Conservation (phyloP, 2,113 vertebrate species). For the Calidris pygmaea region DNA sequence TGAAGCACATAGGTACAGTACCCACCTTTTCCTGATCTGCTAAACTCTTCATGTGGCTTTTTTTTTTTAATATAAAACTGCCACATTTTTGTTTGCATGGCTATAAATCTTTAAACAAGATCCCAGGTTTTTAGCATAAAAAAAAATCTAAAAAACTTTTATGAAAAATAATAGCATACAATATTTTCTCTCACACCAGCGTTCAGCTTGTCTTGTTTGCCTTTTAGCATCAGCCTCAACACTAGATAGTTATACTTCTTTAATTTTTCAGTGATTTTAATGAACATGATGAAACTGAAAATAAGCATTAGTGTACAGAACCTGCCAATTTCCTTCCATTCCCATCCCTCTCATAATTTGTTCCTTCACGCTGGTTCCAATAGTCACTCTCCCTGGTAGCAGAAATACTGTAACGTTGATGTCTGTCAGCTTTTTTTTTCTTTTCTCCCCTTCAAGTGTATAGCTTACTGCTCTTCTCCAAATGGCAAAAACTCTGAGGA, state of each 20-base stretch:
- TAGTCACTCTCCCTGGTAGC: slow-evolving; percentile 61
- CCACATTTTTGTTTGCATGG: not conserved
- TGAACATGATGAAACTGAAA: not conserved
- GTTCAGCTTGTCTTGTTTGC: not conserved
- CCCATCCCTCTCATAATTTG: slow-evolving; percentile 44
- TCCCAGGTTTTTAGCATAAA: not conserved
- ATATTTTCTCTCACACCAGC: not conserved
- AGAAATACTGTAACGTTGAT: slow-evolving; percentile 56
- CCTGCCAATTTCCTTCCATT: slow-evolving; percentile 30
- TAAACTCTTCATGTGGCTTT: not conserved
- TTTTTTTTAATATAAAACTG: not conserved
- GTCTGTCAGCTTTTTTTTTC: slow-evolving; percentile 37
- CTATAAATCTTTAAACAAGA: not conserved
- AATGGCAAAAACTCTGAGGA: slow-evolving; percentile 63
- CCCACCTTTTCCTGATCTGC: not conserved
- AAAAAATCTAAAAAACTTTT: not conserved
- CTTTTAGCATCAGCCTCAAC: not conserved
- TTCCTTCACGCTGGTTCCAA: slow-evolving; percentile 37
- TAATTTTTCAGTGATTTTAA: not conserved
- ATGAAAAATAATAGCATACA: not conserved
- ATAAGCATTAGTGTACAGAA: not conserved
- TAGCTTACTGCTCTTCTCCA: slow-evolving; percentile 45
- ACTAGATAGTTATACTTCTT: not conserved
- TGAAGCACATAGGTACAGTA: not conserved
- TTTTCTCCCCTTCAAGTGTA: not conserved